Base-by-base conservation (phyloP, 2,113 vertebrate genomes). In the Tinamus guttatus region DNA sequence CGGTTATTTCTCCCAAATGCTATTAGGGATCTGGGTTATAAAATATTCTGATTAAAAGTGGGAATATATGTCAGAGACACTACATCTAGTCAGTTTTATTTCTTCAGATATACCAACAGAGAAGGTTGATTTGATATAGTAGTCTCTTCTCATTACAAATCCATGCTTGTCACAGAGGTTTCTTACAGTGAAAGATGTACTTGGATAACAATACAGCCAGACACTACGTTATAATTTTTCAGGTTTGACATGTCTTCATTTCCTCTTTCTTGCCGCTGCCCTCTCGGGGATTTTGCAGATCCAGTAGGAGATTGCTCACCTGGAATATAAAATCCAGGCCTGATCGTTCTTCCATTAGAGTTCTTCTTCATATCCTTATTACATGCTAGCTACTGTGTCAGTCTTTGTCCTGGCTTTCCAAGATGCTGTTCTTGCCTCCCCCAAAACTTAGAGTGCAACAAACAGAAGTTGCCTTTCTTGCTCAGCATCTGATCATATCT, bases 191-290 rank as follows among this genome's bases (percentile, higher is more conserved):
- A 93, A 10, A 2, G 80, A 82, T 3, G 0, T 74, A 82, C 34
- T 92, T 34, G 24, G 22, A 76, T 24, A 93, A 58, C 32, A 85
- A 45, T 10, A 34, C 38, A 87, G 92, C 43, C 49, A 80, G 92
- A 94, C 36, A 59, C 13, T 41, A 56, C 64, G 43, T 63, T 87
- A 76, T 45, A 54, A 84, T 80, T 80, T 78, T 70, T 94, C 84
- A 52, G 30, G 45, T 54, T 38, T 91, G 86, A 85, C 52, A 64
- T 8, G 25, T 73, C 92, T 92, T 94, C 82, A 93, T 94, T 95
- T 96, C 92, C 89, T 84, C 63, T 60, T 95, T 40, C 68, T 80
- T 34, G 34, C 17, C 30, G 24, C 41, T 76, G 51, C 11, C 41
- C 21, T 45, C 67, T 41, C 47, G 71, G 82, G 88, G 68, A 86